Conservation (phyloP, 2,797 vertebrate species). For the Cheirogaleus major region DNA sequence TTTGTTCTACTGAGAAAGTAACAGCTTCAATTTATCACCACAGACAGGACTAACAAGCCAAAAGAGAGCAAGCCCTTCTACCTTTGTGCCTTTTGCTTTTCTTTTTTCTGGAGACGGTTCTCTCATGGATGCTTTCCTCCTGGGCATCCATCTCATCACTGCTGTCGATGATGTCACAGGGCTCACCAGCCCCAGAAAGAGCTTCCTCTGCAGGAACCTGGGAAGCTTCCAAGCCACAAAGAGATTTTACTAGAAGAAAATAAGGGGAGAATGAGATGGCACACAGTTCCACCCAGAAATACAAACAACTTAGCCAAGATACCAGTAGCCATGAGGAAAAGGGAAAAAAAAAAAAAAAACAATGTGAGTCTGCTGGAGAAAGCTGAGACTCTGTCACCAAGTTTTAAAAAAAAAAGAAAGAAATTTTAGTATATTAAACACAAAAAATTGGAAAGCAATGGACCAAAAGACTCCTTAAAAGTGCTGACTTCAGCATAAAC, state of each 20-base stretch:
- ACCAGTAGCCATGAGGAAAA: neutral
- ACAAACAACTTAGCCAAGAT: neutral
- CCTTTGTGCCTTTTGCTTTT: constrained; percentile 97
- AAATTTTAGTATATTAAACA: neutral
- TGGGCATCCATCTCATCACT: constrained; percentile 91
- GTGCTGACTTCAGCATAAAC: neutral
- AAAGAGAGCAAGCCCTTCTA: constrained; percentile 68
- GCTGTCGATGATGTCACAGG: constrained; percentile 90
- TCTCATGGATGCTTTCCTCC: constrained; percentile 87
- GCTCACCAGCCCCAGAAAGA: constrained; percentile 87
- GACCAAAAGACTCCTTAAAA: neutral
- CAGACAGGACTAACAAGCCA: neutral
- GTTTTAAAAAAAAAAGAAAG: neutral
- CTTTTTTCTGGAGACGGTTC: constrained; percentile 91
- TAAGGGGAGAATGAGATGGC: constrained; percentile 40
- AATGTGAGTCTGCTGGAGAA: neutral
- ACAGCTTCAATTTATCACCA: neutral
- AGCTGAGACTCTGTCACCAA: neutral
- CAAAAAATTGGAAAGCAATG: neutral
- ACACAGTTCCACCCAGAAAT: neutral
- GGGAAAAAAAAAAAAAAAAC: too few relatives aligned
- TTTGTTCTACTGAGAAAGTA: neutral
- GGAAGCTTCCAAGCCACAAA: constrained; percentile 96
- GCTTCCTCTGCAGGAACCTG: constrained; percentile 93
- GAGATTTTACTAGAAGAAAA: constrained; percentile 92